These are phyloP conservation scores for Scaptomyza parva DNA, from an alignment of 2,888 invertebrate genomes.

Conservation along the genomic window DNA sequence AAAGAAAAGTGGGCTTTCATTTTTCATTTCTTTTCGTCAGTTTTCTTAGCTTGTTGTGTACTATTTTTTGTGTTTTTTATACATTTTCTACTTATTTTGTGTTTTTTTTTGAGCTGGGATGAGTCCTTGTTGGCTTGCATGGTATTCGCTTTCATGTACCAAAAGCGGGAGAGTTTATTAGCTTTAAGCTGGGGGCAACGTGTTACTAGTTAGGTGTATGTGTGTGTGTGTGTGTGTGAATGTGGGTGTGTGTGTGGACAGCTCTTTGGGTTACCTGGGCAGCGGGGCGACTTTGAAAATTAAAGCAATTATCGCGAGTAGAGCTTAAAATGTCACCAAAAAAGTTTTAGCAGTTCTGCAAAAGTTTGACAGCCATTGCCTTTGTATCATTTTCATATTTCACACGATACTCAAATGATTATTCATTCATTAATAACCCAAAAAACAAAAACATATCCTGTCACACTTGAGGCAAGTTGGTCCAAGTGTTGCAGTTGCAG, in stretches of 20 bases:
- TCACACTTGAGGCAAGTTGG: conserved; percentile 51
- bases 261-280: conserved; percentile 57
- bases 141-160: conserved; percentile 76
- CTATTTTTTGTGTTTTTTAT: conserved; percentile 42
- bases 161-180: conserved; percentile 63
- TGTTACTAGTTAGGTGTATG: neutral
- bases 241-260: conserved; percentile 17
- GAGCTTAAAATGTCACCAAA: neutral
- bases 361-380: neutral
- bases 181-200: conserved; percentile 62
- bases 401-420: conserved; percentile 55
- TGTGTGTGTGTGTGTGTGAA: conserved; percentile 3
- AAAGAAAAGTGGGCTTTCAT: conserved; percentile 69
- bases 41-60: conserved; percentile 34
- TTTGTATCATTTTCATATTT: conserved; percentile 45
- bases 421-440: conserved; percentile 49
- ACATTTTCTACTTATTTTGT: conserved; percentile 14
- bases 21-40: conserved; percentile 45
- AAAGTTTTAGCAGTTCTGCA: too few relatives aligned
- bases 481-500: conserved; percentile 50
- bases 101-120: conserved; percentile 44
- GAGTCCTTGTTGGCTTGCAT: conserved; percentile 42
- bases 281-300: conserved; percentile 50
- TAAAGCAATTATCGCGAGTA: conserved; percentile 52
- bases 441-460: conserved; percentile 29